These are phyloP conservation scores for Xiphorhynchus erythropygius DNA, from an alignment of 2,797 vertebrate species.

Conservation along the genomic window DNA sequence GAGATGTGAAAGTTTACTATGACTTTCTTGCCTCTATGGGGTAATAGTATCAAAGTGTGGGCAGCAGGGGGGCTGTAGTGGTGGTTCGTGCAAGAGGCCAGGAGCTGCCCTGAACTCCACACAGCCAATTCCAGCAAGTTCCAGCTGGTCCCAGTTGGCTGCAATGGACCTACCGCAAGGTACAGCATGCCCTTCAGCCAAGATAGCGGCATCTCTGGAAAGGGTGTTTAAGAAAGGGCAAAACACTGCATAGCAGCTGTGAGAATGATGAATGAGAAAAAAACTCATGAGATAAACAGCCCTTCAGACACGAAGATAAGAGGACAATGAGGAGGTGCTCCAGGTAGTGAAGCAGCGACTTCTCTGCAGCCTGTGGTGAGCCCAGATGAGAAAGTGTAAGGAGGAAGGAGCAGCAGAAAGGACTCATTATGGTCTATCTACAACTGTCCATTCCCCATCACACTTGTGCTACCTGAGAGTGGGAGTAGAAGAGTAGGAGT, in stretches of 20 bases:
- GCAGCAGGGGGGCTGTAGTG: background rate
- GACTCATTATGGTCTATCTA: background rate
- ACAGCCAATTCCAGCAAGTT: fast-evolving
- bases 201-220: background rate
- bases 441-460: background rate
- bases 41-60: background rate
- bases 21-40: background rate
- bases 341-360: background rate
- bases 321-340: background rate
- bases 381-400: background rate
- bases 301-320: fast-evolving
- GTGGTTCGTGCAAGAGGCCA: background rate
- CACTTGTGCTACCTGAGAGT: background rate
- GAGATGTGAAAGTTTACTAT: background rate
- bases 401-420: background rate
- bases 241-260: background rate
- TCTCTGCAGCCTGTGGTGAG: background rate
- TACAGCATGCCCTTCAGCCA: fast-evolving
- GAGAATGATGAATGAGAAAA: background rate
- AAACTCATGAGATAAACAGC: background rate
- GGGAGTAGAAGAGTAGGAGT: background rate
- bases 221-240: background rate
- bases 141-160: background rate
- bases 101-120: background rate
- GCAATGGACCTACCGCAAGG: fast-evolving